These are phyloP conservation scores for Ptilodon capucinus DNA, from an alignment of 2,888 invertebrate species.

Conservation along the genomic window DNA sequence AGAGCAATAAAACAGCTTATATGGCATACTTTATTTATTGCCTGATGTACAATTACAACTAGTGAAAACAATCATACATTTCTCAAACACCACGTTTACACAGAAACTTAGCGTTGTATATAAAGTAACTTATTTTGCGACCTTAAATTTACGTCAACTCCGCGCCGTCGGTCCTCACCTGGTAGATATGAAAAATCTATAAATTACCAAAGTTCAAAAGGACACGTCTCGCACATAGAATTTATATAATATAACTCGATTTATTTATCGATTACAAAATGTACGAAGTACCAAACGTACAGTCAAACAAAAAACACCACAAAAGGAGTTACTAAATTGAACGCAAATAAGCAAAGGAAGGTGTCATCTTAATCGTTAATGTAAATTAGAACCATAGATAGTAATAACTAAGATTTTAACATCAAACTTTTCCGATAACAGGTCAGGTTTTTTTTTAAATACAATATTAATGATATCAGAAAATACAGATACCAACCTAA, in stretches of 20 bases:
- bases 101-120: neutral
- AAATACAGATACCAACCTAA: too few species aligned
- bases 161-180: neutral
- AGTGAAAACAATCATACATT: conserved; percentile 7
- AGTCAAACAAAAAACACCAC: too few species aligned
- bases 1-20: conserved; percentile 5
- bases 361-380: too few species aligned
- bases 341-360: too few species aligned
- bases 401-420: too few species aligned
- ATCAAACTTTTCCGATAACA: too few species aligned
- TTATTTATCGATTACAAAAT: neutral
- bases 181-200: neutral
- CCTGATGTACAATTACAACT: conserved; percentile 30
- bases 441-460: too few species aligned
- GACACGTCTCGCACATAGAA: neutral
- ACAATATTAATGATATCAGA: too few species aligned
- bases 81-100: neutral
- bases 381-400: too few species aligned
- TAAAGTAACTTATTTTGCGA: neutral
- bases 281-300: neutral
- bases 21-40: conserved; percentile 35
- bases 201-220: neutral
- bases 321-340: too few species aligned
- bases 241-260: neutral
- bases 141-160: neutral